Evolutionary conservation across 1,140 invertebrate species (phyloP), one percentile per base, ranked within the genome.

Genomic region (Psix sp.): DNA sequence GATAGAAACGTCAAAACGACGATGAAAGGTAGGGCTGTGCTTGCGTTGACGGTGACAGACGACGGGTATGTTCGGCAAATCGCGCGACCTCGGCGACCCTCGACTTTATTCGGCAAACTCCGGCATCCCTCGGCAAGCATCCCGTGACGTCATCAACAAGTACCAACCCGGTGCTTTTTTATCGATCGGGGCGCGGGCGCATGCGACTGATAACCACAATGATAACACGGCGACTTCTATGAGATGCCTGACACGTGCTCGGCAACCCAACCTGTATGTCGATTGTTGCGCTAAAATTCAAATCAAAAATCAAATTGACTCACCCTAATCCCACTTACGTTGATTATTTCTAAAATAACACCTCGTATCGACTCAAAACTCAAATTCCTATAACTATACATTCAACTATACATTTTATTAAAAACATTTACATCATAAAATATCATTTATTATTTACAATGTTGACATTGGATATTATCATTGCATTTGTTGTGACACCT

Each of bases 151-250:
- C 81, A 79, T 74, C 46, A 36, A 59, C 42, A 65, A 36, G 75
- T 59, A 62, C 74, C 76, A 80, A 74, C 76, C 81, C 74, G 77
- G 80, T 80, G 62, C 76, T 76, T 59, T 52, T 72, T 65, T 86
- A 86, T 86, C 83, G 84, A 86, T 86, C 77, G 43, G 73, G 72
- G 75, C 77, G 76, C 62, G 54, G 73, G 82, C 83, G 82, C 83
- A 86, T 83, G 82, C 82, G 81, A 82, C 42, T 73, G 65, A 74
- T 72, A 71, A 71, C 33, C 18, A 36, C 49, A 36, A n/a, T 45
- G 66, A 66, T 70, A 66, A 70, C 72, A 43, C 46, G 20, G 2
- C 40, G 39, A 16, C 48, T 57, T 21, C 65, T 57, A 49, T 46
- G 59, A 59, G 74, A 78, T 68, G 42, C 49, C 17, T n/a, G 80